A percentile compares a stretch with the other conserved stretches of the same genome.
phyloP scores from a whole-genome alignment of 2,113 vertebrate species.

The Burhinus oedicnemus region DNA sequence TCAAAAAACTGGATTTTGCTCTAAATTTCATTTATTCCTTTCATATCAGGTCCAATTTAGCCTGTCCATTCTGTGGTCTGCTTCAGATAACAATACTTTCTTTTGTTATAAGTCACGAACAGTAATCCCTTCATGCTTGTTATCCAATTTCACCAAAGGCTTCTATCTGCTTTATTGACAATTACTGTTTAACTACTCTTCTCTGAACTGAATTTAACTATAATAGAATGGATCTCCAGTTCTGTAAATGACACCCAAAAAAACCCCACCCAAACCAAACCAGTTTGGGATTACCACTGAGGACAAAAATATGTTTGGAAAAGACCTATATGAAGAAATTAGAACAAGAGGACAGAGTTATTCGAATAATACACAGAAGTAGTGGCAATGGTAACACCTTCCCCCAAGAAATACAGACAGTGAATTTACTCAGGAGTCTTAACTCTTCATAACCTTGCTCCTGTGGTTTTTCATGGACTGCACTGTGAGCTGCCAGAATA shows the following conservation, averaged over 20 bases:
- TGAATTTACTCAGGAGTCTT: not conserved
- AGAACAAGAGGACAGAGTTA: not conserved
- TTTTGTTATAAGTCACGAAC: conserved; percentile 16
- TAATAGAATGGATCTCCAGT: not conserved
- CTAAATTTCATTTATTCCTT: conserved; percentile 4
- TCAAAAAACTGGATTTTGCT: not conserved
- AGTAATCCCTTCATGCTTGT: conserved; percentile 51
- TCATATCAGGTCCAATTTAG: not conserved
- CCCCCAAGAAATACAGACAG: not conserved
- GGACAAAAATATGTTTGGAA: not conserved
- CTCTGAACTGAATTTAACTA: not conserved
- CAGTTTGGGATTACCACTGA: not conserved
- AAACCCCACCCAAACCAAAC: not conserved
- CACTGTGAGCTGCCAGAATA: not conserved
- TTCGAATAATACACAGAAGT: not conserved
- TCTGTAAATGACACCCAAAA: not conserved
- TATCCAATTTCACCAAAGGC: conserved; percentile 21
- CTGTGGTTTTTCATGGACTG: not conserved
- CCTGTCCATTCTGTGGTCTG: not conserved
- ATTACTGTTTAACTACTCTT: not conserved
- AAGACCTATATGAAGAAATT: not conserved
- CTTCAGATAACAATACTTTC: conserved; percentile 8
- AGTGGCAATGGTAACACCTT: not conserved
- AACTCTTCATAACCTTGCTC: not conserved
- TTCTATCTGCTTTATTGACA: conserved; percentile 50